Evolutionary conservation across 2,797 vertebrate species (phyloP).

Genomic region (Acipenser transmontanus): DNA sequence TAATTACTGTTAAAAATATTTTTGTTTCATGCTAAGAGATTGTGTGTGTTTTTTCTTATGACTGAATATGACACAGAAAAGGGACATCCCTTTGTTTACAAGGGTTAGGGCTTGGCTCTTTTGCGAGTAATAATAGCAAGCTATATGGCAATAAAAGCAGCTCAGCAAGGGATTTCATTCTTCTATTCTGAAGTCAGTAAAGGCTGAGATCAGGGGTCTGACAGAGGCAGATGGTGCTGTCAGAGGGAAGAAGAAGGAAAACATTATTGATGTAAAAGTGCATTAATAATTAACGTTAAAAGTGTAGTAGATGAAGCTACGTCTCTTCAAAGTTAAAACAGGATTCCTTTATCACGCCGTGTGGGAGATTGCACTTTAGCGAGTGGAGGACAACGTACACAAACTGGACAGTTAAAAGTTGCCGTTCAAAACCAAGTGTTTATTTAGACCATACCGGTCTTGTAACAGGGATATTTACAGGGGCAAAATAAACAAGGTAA

Average conservation of each 20-base stretch:
- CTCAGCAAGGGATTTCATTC: constrained; percentile 8
- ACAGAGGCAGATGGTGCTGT: constrained; percentile 13
- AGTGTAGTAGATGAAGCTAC: constrained; percentile 9
- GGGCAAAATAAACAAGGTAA: too few relatives aligned
- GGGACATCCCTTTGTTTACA: too few relatives aligned
- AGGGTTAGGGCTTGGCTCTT: not conserved
- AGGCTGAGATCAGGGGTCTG: constrained; percentile 7
- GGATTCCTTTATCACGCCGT: not conserved
- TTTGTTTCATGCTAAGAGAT: too few relatives aligned
- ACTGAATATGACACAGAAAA: too few relatives aligned
- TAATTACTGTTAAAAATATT: too few relatives aligned
- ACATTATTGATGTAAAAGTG: constrained; percentile 16
- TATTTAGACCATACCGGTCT: too few relatives aligned
- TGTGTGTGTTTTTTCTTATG: too few relatives aligned
- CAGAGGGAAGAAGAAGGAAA: constrained; percentile 8
- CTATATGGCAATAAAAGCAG: constrained; percentile 5
- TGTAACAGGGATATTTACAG: too few relatives aligned
- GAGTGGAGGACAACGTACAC: too few relatives aligned
- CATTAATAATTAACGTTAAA: constrained; percentile 23
- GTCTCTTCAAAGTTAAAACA: constrained; percentile 3
- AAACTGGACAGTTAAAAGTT: too few relatives aligned
- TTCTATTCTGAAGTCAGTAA: constrained; percentile 4
- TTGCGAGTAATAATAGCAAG: constrained; percentile 1
- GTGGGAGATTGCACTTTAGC: too few relatives aligned
- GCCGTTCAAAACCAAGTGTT: too few relatives aligned